Base-by-base conservation (phyloP, 2,888 invertebrate species). In the Xestobium rufovillosum region DNA sequence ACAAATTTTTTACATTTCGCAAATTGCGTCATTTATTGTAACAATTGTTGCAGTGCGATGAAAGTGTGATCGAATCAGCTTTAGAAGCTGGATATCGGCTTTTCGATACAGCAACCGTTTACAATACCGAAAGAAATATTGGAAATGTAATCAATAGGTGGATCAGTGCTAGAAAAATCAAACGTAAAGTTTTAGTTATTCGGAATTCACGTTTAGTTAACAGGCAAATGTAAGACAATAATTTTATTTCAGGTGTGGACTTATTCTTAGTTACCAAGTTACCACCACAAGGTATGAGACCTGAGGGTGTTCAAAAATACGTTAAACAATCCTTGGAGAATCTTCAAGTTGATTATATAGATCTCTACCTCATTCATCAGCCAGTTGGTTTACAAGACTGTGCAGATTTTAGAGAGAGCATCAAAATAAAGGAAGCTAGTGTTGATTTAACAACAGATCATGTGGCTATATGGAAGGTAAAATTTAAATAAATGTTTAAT, bases 211-310 rank as follows among this genome's bases (percentile, higher is more conserved):
- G n/a, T n/a, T n/a, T n/a, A n/a, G n/a, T n/a, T n/a, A n/a, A n/a
- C n/a, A n/a, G n/a, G n/a, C n/a, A n/a, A n/a, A n/a, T n/a, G n/a
- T 23, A 9, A 23, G 37, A 8, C n/a, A n/a, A n/a, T n/a, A n/a
- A n/a, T n/a, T n/a, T n/a, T n/a, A n/a, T n/a, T n/a, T n/a, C 31
- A 61, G 74, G 90, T 47, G 81, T 83, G 49, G 85, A 91, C 31
- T 64, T 91, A 0, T 91, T 86, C 58, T 71, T 91, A 31, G 82
- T 83, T n/a, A 86, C 89, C 8, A 91, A 91, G 66, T 70, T 89
- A 48, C 78, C 81, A 13, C 75, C 78, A 9, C 65, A 70, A 49
- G 78, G 80, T 69, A 58, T 61, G 53, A 68, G 74, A 1, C 73
- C 83, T 0, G 73, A 75, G 27, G 65, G 71, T 26, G 79, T 85